Conservation (phyloP, 2,113 vertebrate species). For the Astatotilapia flaviijosephi region DNA sequence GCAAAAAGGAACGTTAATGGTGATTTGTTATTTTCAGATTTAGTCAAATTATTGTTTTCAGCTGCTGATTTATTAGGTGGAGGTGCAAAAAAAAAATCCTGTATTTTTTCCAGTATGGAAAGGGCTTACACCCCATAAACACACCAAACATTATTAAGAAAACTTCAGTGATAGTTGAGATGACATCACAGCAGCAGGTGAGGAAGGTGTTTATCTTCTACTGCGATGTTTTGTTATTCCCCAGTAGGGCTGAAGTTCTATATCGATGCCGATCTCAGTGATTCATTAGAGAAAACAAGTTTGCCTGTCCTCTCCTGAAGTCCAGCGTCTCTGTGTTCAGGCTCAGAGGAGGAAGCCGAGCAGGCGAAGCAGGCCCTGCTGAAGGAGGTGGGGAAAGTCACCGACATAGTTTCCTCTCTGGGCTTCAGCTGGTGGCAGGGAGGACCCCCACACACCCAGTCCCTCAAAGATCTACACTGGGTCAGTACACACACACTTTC, state of each 20-base stretch:
- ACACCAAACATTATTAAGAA: not conserved
- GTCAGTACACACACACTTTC: constrained; percentile 36
- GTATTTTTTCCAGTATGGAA: not conserved
- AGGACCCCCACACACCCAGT: constrained; percentile 77
- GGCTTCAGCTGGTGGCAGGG: constrained; percentile 88
- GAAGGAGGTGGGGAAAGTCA: constrained; percentile 71
- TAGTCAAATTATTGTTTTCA: not conserved
- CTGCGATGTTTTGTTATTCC: not conserved
- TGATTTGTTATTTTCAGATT: not conserved
- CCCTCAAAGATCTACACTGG: constrained; percentile 75
- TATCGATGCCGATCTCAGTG: not conserved
- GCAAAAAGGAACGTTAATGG: not conserved
- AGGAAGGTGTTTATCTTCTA: not conserved
- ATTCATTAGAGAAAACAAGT: not conserved
- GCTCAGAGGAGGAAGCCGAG: constrained; percentile 75
- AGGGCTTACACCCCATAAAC: not conserved
- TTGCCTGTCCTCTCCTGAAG: not conserved
- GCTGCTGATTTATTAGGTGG: not conserved
- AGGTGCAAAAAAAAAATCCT: not conserved
- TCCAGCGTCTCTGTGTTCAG: constrained; percentile 19
- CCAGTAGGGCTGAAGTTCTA: not conserved
- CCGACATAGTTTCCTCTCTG: constrained; percentile 77
- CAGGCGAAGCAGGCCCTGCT: constrained; percentile 65
- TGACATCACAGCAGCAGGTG: not conserved
- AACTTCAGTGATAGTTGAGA: not conserved